Evolutionary conservation across 2,888 invertebrate genomes (phyloP), one percentile per base, ranked within the genome.

Genomic region (Oscheius sp.): DNA sequence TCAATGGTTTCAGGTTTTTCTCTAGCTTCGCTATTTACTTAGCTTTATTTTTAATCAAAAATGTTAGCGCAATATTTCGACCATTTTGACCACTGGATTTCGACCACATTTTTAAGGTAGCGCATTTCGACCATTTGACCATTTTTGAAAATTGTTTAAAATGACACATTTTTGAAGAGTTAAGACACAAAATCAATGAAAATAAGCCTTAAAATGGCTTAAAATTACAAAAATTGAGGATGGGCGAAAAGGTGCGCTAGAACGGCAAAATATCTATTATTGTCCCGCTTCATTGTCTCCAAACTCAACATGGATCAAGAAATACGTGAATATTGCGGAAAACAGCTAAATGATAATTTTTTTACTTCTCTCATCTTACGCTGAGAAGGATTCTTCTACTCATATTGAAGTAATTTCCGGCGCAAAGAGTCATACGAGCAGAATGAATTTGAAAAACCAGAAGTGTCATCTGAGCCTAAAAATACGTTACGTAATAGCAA

Each of bases 391-490:
- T 77, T 26, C 69, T 72, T 36, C 77, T 59, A 41, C 73, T 72
- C 77, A 77, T 77, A 63, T 72, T 69, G 68, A 77, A 77, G 62
- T 72, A 77, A 68, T 75, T 71, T 64, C 75, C 73, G 44, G 77
- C 77, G 3, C 73, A 69, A 4, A 77, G 65, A 8, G 77, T 74
- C 20, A 77, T 62, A 50, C 70, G 70, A 3, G 76, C 73, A 6
- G 77, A 71, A 63, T 74, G 72, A 17, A 77, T 77, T 75, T 77
- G 77, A 57, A 75, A 72, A 14, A 73, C 70, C 59, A 77, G 67
- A 49, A 75, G 73, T 3, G 71, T 73, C 77, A 77, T 77, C 71
- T 77, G 77, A 17, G 73, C 50, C 74, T 77, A 65, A 49, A 74
- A 28, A 2, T 59, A 26, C 2, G 26, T 2, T 28, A n/a, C n/a